Evolutionary conservation across 2,797 vertebrate genomes (phyloP), one percentile per base, ranked within the genome.

Genomic region (Melanotaenia parkinsoni): DNA sequence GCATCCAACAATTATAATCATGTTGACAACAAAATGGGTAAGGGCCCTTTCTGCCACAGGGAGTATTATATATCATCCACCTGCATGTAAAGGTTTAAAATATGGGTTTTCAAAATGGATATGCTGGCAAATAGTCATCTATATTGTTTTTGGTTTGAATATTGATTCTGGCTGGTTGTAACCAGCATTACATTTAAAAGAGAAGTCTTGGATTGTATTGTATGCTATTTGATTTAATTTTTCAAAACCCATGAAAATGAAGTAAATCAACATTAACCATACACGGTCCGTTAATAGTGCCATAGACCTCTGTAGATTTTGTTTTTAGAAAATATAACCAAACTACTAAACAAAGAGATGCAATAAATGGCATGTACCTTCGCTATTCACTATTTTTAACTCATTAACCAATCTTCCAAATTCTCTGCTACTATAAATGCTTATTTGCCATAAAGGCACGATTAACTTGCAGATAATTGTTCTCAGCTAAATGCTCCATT

Each of bases 1-100:
- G 84, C 92, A 70, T 90, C 94, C 16, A 96, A 95, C 88, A 96
- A 87, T 93, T 97, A 95, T 0, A 96, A 97, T 88, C 92, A 96
- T 47, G 92, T 97, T 89, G 96, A 98, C 94, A 95, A 93, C 79
- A 95, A 95, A 87, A 94, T 94, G 90, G 95, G 97, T 98, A 94
- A 95, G 96, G 24, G 4, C 38, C 20, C 38, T 77, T 77, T 79
- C 37, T 75, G 28, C 13, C 38, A 62, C 47, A 14, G 40, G 4
- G 33, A 54, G 6, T 22, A 11, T 69, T 58, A 16, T 7, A 57
- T 32, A 30, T 5, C 54, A 30, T 5, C 54, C 3, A 16, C 28
- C 12, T 57, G 24, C 26, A 26, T 57, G 54, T 18, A 16, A 8
- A 24, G 1, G 22, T 51, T 51, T 50, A 24, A 7, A 51, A 7